Base-by-base conservation (phyloP, 1,140 invertebrate species). In the Brachionus calyciflorus region DNA sequence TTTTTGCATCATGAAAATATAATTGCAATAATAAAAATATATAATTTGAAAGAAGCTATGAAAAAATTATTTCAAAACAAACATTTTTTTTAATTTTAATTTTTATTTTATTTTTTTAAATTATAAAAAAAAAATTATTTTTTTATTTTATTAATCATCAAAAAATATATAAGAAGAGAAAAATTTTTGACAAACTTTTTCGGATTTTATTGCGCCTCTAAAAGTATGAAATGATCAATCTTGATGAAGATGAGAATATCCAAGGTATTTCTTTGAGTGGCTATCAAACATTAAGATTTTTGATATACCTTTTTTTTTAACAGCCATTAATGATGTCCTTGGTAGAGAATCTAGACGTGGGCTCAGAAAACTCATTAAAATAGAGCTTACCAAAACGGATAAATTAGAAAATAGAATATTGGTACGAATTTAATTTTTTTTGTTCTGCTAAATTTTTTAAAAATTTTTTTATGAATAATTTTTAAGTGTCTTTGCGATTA, bases 201-300 rank as follows among this genome's bases (percentile, higher is more conserved):
- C n/a, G n/a, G n/a, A n/a, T n/a, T n/a, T n/a, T n/a, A n/a, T n/a
- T n/a, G n/a, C n/a, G n/a, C n/a, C n/a, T n/a, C n/a, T n/a, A n/a
- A 60, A 60, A 60, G 26, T 60, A 60, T 60, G 55, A 26, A 44
- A 70, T 70, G 41, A 48, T 70, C 44, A 70, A 70, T 70, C 46
- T 70, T 26, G 65, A 70, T 24, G 65, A 70, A 10, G 65, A 70
- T n/a, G 65, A 70, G 24, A 70, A 33, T 46, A 51, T 70, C 33
- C 28, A 26, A 51, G 65, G 65, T 70, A 70, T 46, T n/a, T 46
- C 17, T 40, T 40, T 46, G 12, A 70, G 5, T 26, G 12, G 12
- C 3, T 51, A 5, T 19, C 3, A 19, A 19, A 5, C 49, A 12
- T 4, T 4, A 4, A 4, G 3, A 19, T 51, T 51, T 19, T 5